A percentile compares a stretch with the other conserved stretches of the same genome.
Evolutionary conservation across 2,113 vertebrate genomes (phyloP).

Genomic region (Scalopus aquaticus): DNA sequence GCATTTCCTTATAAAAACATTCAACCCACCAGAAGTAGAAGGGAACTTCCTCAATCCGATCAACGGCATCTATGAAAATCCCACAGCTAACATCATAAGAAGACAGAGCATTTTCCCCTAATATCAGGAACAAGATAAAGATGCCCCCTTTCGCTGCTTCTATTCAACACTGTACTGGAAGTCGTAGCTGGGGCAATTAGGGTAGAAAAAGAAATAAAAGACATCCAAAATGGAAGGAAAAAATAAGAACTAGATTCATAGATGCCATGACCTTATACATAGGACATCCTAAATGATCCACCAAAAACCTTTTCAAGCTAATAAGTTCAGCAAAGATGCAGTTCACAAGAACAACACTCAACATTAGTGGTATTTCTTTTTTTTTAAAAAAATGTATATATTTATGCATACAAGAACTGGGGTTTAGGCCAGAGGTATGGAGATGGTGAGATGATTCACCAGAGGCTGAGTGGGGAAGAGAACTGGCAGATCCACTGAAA

Average conservation of each 20-base stretch:
- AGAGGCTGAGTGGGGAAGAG: too few relatives aligned
- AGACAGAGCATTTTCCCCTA: neutral
- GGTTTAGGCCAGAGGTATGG: too few relatives aligned
- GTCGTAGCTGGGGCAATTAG: neutral
- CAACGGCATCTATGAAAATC: neutral
- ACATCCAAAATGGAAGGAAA: neutral
- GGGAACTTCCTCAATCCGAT: neutral
- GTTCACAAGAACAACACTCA: neutral
- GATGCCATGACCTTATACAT: neutral
- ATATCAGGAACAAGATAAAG: neutral
- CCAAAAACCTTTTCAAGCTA: neutral
- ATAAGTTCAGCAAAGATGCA: neutral
- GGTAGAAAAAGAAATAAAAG: neutral
- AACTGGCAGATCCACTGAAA: too few relatives aligned
- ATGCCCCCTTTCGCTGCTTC: neutral
- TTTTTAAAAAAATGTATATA: too few relatives aligned
- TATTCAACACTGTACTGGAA: neutral
- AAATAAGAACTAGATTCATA: neutral
- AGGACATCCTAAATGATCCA: neutral
- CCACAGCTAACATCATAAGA: neutral
- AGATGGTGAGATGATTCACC: too few relatives aligned
- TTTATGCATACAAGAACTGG: too few relatives aligned
- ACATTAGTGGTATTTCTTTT: neutral
- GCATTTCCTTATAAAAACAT: slow-evolving; percentile 7
- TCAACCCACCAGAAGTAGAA: neutral